These are phyloP conservation scores for Columba livia DNA, from an alignment of 2,113 vertebrate genomes.

Conservation along the genomic window DNA sequence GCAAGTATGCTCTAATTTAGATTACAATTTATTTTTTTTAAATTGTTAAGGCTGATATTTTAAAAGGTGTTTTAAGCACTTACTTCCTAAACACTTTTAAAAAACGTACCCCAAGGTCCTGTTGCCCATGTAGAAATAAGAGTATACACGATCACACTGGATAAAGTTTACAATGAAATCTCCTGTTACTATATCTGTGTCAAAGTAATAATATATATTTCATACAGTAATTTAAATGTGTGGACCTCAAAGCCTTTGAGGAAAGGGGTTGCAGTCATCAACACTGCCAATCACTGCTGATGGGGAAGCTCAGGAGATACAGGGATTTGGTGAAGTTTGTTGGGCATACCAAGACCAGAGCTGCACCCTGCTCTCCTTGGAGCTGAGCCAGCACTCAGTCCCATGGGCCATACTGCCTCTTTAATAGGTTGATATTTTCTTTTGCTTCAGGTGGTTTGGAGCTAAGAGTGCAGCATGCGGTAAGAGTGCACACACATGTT, in stretches of 20 bases:
- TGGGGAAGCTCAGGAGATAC: neutral
- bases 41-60: neutral
- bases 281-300: neutral
- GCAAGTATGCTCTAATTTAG: neutral
- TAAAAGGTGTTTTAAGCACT: neutral
- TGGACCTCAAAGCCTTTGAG: neutral
- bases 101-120: neutral
- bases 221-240: neutral
- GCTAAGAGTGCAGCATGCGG: neutral
- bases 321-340: neutral
- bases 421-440: neutral
- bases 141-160: accelerated
- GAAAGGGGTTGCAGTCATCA: neutral
- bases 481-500: neutral
- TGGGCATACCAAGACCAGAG: neutral
- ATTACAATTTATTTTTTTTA: neutral
- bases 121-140: neutral
- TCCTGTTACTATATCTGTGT: neutral
- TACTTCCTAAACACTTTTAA: neutral
- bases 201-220: neutral
- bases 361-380: neutral
- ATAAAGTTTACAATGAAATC: neutral
- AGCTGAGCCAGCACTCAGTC: neutral
- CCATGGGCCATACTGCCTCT: neutral
- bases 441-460: neutral